Base-by-base conservation (phyloP, 2,888 invertebrate species). In the Pachliopta kotzebuea region DNA sequence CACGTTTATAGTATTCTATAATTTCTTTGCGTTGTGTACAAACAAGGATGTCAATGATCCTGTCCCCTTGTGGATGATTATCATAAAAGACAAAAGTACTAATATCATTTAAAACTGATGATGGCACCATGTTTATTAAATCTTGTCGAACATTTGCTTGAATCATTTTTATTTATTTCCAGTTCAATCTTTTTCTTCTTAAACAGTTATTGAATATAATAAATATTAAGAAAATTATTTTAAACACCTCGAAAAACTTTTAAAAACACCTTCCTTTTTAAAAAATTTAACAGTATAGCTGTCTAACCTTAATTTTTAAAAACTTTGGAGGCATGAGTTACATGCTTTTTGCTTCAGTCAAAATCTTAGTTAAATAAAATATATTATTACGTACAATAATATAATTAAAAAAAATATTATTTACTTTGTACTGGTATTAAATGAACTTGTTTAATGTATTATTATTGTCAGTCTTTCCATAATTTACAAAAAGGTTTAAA, bases 21-120 rank as follows among this genome's bases (percentile, higher is more conserved):
- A 90, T 69, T 75, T 85, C 84, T 17, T 85, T 85, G 9, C 69
- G 69, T 62, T 70, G 71, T 1, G 88, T 86, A 67, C 84, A 85
- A 67, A 89, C 63, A 21, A 74, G 77, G 59, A 91, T 69, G 72
- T 91, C 90, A 64, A 86, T 73, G 17, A 65, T 66, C 59, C 74
- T 82, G 11, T 67, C 58, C 62, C 82, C 82, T 62, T 71, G 73
- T 8, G 90, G 90, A 69, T 90, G 87, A 50, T 83, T 69, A 68
- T 90, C 90, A 68, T 85, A 85, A 26, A 89, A 82, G 1, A 77
- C 78, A 68, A 83, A 90, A 75, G 87, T 83, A 42, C 71, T 57
- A 8, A 85, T 75, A 21, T 85, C 80, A 31, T 76, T 76, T 14
- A 82, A 4, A 49, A 84, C 60, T 20, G 82, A 76, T 17, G 75